Conservation (phyloP, 1,140 invertebrate genomes). For the Drosophila triauraria region DNA sequence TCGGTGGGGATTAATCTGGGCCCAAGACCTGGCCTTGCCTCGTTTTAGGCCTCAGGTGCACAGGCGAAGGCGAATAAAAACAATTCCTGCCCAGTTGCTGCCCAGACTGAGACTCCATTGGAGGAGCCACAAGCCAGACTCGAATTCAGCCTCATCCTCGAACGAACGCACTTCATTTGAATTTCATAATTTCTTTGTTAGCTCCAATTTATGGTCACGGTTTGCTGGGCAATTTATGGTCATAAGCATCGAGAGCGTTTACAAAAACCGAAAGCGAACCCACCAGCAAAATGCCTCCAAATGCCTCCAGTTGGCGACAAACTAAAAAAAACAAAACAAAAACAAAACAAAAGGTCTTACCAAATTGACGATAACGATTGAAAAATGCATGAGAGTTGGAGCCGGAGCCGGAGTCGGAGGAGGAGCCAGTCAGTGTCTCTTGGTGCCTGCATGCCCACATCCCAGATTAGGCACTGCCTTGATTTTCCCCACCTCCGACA, state of each 20-base stretch:
- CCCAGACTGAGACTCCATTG: background rate
- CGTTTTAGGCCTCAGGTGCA: constrained; percentile 64
- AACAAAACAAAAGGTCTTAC: constrained; percentile 66
- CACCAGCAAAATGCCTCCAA: constrained; percentile 20
- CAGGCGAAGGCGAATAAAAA: constrained; percentile 30
- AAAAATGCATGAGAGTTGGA: constrained; percentile 55
- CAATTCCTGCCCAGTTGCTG: constrained; percentile 18
- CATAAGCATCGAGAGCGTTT: constrained; percentile 75
- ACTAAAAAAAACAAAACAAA: background rate
- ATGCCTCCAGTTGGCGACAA: constrained; percentile 44
- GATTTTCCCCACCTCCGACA: constrained; percentile 45
- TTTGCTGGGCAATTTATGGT: constrained; percentile 82
- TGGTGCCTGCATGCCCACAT: constrained; percentile 40
- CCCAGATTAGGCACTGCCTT: constrained; percentile 38
- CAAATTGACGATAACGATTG: constrained; percentile 81
- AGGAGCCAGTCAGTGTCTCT: background rate
- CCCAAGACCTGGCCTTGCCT: constrained; percentile 72
- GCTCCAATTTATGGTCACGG: constrained; percentile 83
- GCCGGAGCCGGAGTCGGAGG: background rate
- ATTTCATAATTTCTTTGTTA: constrained; percentile 84
- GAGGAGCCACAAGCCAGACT: constrained; percentile 19
- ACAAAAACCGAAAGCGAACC: constrained; percentile 54
- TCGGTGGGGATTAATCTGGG: constrained; percentile 78
- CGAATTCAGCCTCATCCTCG: constrained; percentile 31
- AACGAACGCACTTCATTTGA: constrained; percentile 80